These are phyloP conservation scores for Percopsis transmontana DNA, from an alignment of 2,113 vertebrate species.

Conservation along the genomic window DNA sequence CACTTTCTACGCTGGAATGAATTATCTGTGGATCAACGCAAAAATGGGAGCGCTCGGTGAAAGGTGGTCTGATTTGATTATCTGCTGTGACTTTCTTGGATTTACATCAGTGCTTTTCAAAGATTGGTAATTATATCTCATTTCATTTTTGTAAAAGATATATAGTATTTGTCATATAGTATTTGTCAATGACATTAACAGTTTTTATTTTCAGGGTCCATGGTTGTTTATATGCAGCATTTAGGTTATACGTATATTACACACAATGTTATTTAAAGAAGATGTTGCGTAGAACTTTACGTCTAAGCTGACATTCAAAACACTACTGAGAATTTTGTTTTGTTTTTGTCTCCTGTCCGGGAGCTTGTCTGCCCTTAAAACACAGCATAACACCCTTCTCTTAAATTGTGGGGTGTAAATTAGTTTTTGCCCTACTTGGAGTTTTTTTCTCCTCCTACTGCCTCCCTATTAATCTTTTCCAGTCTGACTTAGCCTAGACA, in stretches of 20 bases:
- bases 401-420: not conserved
- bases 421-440: not conserved
- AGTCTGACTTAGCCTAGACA: constrained; percentile 36
- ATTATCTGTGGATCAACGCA: constrained; percentile 55
- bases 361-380: constrained; percentile 27
- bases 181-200: no score
- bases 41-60: constrained; percentile 41
- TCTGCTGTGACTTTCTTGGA: constrained; percentile 35
- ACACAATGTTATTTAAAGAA: no score
- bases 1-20: constrained; percentile 57
- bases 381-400: not conserved
- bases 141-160: no score
- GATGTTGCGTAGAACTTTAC: no score
- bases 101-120: constrained; percentile 31
- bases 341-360: not conserved
- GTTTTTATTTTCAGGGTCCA: no score
- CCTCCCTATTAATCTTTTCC: constrained; percentile 14
- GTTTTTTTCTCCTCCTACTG: not conserved
- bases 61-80: constrained; percentile 58
- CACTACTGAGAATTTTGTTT: not conserved
- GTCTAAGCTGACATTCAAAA: constrained; percentile 6
- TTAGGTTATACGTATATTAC: no score
- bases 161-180: no score
- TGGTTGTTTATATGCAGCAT: no score
- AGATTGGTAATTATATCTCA: not conserved